Base-by-base conservation (phyloP, 2,888 invertebrate genomes). In the Tachina lurida region DNA sequence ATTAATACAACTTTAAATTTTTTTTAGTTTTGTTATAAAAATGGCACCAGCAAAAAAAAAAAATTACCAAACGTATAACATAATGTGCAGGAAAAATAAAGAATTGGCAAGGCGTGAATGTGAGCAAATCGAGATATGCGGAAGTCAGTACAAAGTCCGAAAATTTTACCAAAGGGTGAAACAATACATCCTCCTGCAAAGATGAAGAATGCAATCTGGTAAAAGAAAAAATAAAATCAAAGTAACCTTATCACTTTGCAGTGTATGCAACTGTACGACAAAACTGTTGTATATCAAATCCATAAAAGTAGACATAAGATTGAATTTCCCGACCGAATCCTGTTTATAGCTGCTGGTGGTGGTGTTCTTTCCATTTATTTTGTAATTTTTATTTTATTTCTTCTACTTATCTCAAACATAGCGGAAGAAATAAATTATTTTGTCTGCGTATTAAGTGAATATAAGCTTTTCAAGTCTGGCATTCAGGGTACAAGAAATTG, bases 371-470 rank as follows among this genome's bases (percentile, higher is more conserved):
- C 9, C n/a, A 12, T 31, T 15, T 58, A 43, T 52, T 56, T 31
- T 75, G 31, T 13, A 8, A 39, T 19, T 43, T 13, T 45, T 3
- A 3, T 56, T 45, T 56, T 45, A 8, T 17, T 58, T 17, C 15
- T 19, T 19, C 56, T 62, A 62, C 47, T 70, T 70, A 63, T 47
- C 56, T 70, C 47, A 12, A 75, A 45, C 60, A 54, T 9, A 43
- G 63, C 70, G 82, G 81, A 82, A 82, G 78, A 82, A 65, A 82
- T 78, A 85, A 78, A 78, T 82, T 75, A 82, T 82, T 71, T 74
- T 65, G 81, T 70, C 70, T 78, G 60, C 54, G 75, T 71, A 58
- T 63, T 63, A 76, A 70, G 49, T 54, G 62, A 56, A 75, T 2
- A 22, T 68, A 63, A 58, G 56, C 31, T 81, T 62, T 75, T 54